Base-by-base conservation (phyloP, 30 jellyfish, hydroid and myxozoan genomes). In the Morbakka virulenta region DNA sequence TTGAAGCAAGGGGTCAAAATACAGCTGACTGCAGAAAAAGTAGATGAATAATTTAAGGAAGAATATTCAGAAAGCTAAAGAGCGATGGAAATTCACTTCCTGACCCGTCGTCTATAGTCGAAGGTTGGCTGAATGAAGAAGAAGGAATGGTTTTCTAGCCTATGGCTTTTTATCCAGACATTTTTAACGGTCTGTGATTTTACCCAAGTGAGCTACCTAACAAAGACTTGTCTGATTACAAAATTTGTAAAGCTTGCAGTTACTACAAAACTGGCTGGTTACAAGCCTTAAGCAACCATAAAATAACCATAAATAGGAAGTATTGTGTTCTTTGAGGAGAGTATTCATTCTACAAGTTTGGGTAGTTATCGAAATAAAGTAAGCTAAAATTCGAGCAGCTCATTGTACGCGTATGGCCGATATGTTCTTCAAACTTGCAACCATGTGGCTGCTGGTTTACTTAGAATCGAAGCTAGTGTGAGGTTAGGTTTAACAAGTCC, bases 351-450 rank as follows among this genome's bases (percentile, higher is more conserved):
- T 28, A 68, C 85, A 36, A 65, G 64, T n/a, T 72, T 88, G 75
- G 49, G 83, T 14, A 81, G 82, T 2, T 82, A 74, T 1, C 89
- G 73, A n/a, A n/a, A n/a, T n/a, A n/a, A n/a, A n/a, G n/a, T n/a
- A n/a, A n/a, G n/a, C 3, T 82, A 57, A 33, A 71, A n/a, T n/a
- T n/a, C n/a, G n/a, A n/a, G n/a, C n/a, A n/a, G n/a, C n/a, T n/a
- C n/a, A n/a, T n/a, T n/a, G 94, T 36, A 50, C 94, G 6, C 73
- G 94, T 29, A 81, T 81, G 93, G 93, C 89, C 11, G 87, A 88
- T 12, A 50, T 81, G 21, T 21, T 33, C 17, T n/a, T n/a, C 74
- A 52, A 27, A 62, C 87, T 11, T 76, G 87, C 74, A 76, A 76
- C 47, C 87, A 76, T 76, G 76, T 77, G 11, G 89, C 89, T 12